A percentile compares a stretch with the other conserved stretches of the same genome.
phyloP scores from a whole-genome alignment of 2,888 invertebrate genomes.

The Phragmatobia fuliginosa region DNA sequence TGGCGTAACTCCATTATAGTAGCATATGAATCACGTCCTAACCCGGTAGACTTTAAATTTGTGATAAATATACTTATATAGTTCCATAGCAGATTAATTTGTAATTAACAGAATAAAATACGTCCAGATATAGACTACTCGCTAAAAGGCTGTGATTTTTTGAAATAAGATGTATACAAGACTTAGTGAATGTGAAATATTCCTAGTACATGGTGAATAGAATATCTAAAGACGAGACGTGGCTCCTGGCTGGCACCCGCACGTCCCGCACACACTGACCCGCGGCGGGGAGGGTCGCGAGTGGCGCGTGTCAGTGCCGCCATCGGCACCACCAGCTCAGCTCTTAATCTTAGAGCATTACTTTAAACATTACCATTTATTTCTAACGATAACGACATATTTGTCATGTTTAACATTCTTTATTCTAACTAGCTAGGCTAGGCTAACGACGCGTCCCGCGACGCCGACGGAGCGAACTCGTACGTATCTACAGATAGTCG shows the following conservation, averaged over 20 bases:
- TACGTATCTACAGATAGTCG: constrained; percentile 5
- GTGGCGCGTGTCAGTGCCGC: background rate
- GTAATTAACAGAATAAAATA: no score
- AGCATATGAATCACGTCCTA: no score
- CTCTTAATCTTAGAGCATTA: constrained; percentile 12
- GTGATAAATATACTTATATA: no score
- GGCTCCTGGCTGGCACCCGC: background rate
- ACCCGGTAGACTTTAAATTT: no score
- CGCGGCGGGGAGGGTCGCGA: background rate
- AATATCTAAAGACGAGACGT: background rate
- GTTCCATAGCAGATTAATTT: no score
- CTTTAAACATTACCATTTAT: constrained; percentile 16
- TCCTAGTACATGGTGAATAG: background rate
- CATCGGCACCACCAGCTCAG: background rate
- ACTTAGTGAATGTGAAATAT: background rate
- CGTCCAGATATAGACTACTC: background rate
- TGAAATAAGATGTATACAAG: background rate
- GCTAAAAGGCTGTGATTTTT: background rate
- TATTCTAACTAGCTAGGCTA: constrained; percentile 11
- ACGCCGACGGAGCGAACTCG: background rate
- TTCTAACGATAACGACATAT: constrained; percentile 13
- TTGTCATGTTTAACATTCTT: constrained; percentile 34
- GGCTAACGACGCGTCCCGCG: background rate
- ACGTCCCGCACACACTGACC: background rate
- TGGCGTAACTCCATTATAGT: background rate